A percentile compares a stretch with the other conserved stretches of the same genome.
These are phyloP conservation scores for Strigamia crassipes DNA, from an alignment of 2,888 invertebrate genomes.

Conservation along the genomic window DNA sequence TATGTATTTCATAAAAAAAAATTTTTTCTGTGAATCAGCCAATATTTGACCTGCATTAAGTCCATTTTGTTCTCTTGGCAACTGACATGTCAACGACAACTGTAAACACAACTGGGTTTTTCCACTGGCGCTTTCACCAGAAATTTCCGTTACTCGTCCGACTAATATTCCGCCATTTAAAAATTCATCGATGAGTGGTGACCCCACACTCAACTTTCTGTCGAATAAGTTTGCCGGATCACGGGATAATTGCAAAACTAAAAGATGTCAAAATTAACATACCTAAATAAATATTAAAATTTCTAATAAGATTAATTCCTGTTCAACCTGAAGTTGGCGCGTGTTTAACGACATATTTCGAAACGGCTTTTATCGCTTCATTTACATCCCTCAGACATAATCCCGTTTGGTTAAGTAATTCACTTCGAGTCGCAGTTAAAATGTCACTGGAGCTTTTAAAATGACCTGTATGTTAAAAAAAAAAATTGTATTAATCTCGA, in stretches of 20 bases:
- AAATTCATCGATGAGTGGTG: constrained; percentile 65
- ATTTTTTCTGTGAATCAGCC: constrained; percentile 2
- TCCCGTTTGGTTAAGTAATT: constrained; percentile 20
- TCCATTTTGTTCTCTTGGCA: constrained; percentile 64
- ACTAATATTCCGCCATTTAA: constrained; percentile 71
- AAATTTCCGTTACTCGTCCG: constrained; percentile 75
- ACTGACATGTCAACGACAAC: constrained; percentile 69
- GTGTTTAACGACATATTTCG: constrained; percentile 1
- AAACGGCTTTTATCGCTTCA: neutral
- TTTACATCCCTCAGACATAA: neutral
- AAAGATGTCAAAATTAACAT: neutral
- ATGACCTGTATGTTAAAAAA: neutral
- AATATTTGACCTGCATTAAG: constrained; percentile 61
- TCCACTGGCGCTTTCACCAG: constrained; percentile 79
- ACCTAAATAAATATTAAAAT: neutral
- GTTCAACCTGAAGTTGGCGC: neutral
- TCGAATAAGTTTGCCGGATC: neutral
- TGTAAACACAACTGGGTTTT: constrained; percentile 82
- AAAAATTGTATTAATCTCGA: neutral
- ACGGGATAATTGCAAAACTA: neutral
- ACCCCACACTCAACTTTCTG: constrained; percentile 63
- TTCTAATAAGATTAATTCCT: neutral
- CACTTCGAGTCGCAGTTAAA: neutral
- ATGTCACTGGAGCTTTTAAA: neutral
- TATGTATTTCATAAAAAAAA: neutral